phyloP scores from a whole-genome alignment of 2,113 vertebrate genomes.

The Rhabdomys dilectus region DNA sequence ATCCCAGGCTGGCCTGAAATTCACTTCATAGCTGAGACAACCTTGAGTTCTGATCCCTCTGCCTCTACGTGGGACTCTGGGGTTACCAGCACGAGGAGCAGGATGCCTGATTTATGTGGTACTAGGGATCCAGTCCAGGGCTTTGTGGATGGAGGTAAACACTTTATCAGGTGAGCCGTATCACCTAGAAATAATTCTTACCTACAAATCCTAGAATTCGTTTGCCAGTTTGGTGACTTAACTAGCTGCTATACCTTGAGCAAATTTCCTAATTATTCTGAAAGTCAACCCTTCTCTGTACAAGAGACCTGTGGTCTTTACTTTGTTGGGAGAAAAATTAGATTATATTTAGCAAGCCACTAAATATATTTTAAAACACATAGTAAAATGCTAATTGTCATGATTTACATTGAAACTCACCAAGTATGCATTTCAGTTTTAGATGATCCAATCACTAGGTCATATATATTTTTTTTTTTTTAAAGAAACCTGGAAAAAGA shows the following conservation, averaged over 20 bases:
- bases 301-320: not conserved
- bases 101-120: not conserved
- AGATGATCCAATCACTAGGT: not conserved
- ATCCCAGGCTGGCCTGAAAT: not conserved
- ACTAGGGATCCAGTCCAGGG: not conserved
- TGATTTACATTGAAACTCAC: not conserved
- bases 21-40: not conserved
- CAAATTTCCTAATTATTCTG: not conserved
- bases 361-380: not conserved
- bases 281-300: not conserved
- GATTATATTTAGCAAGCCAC: not conserved
- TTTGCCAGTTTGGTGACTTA: not conserved
- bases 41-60: not conserved
- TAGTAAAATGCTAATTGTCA: not conserved
- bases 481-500: not conserved
- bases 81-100: not conserved
- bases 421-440: not conserved
- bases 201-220: constrained; percentile 28
- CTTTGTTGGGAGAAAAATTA: not conserved
- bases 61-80: not conserved
- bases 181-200: constrained; percentile 24
- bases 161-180: not conserved
- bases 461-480: not conserved
- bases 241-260: not conserved
- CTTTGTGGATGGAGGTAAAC: not conserved